Conservation (phyloP, 2,797 vertebrate genomes). For the Danio aesculapii region DNA sequence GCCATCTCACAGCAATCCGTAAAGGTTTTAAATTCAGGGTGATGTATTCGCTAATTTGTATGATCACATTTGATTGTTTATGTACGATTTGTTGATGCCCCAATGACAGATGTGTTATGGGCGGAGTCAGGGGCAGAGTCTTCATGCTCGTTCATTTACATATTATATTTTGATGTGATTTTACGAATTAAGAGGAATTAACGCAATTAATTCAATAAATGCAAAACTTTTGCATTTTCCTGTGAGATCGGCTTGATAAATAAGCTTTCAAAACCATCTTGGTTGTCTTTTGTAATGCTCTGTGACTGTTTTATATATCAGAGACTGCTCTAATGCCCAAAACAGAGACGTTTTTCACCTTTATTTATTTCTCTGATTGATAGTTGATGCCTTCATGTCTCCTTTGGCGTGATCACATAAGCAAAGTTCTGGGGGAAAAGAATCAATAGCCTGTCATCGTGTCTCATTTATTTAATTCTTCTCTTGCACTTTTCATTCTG, state of each 20-base stretch:
- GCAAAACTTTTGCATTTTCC: background rate
- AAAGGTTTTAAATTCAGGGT: too few species aligned
- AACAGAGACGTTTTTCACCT: conserved; percentile 51
- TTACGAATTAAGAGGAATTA: too few species aligned
- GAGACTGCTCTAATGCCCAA: conserved; percentile 64
- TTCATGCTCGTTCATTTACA: too few species aligned
- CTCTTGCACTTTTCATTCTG: conserved; percentile 67
- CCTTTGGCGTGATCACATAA: background rate
- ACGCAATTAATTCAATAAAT: too few species aligned
- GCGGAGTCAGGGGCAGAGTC: too few species aligned
- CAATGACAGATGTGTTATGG: too few species aligned
- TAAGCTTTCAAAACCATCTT: conserved; percentile 21
- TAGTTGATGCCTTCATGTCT: conserved; percentile 2
- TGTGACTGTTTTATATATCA: conserved; percentile 46
- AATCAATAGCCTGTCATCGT: conserved; percentile 17
- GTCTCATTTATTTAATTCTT: conserved; percentile 57
- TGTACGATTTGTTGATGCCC: too few species aligned
- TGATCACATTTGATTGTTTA: too few species aligned
- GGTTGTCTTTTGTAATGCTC: conserved; percentile 22
- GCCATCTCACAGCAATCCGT: too few species aligned
- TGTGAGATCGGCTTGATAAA: background rate
- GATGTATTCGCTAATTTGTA: too few species aligned
- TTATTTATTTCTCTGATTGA: background rate
- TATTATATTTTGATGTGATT: too few species aligned
- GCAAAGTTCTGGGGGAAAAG: background rate